Evolutionary conservation across 2,113 vertebrate species (phyloP), one percentile per base, ranked within the genome.

Genomic region (Sterna hirundo): DNA sequence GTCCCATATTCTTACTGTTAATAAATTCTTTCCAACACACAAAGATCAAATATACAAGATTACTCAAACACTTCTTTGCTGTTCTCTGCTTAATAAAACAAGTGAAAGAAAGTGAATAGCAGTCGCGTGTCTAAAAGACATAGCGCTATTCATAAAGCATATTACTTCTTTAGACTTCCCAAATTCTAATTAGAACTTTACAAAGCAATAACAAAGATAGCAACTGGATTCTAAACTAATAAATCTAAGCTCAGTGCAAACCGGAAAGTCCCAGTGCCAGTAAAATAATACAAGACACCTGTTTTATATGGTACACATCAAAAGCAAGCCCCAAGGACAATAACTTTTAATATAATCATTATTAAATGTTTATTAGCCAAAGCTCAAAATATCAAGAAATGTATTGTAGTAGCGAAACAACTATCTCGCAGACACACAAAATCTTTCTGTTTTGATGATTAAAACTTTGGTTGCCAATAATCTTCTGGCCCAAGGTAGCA

Each of bases 311-410:
- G 86, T 94, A 97, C 86, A 96, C 85, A 96, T 90, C 52, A 90
- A 96, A 86, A 97, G 76, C 88, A 97, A 86, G 88, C 97, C 89
- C 96, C 68, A 96, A 96, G 97, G 98, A 97, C 94, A 95, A 94
- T 94, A 93, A 96, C 96, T 95, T 96, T 95, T 97, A 97, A 98
- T 97, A 97, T 90, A 95, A 95, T 97, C 90, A 97, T 98, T 98
- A 98, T 98, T 98, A 98, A 98, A 97, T 97, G 96, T 97, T 98
- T 97, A 98, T 97, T 98, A 97, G 96, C 74, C 69, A 96, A 91
- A 97, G 91, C 89, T 97, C 86, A 95, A 97, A 97, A 95, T 97
- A 97, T 94, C 95, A 96, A 96, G 94, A 88, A 97, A 86, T 94
- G 61, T 88, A 95, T 92, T 97, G 78, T 91, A 90, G 49, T 38